Conservation (phyloP, 2,113 vertebrate genomes). For the Carollia perspicillata region DNA sequence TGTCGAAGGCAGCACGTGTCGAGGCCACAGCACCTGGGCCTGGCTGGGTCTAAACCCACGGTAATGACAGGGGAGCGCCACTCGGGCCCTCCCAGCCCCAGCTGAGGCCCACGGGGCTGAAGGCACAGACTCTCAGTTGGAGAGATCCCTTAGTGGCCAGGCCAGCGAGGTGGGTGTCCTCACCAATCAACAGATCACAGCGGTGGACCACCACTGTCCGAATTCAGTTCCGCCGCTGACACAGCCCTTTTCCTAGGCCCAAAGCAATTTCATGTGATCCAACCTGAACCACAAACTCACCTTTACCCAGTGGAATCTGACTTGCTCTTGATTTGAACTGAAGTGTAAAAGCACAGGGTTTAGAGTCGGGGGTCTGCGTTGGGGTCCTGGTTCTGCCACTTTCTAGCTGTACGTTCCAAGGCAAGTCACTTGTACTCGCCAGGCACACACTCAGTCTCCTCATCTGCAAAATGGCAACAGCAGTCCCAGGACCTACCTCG, state of each 20-base stretch:
- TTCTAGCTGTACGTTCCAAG: not conserved
- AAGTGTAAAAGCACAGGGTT: not conserved
- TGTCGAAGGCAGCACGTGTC: rapidly evolving
- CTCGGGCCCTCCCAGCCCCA: no score
- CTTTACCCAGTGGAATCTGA: not conserved
- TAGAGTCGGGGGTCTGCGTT: not conserved
- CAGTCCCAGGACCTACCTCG: not conserved
- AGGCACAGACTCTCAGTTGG: rapidly evolving
- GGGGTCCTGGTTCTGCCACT: not conserved
- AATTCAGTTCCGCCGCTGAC: not conserved
- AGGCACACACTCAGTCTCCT: not conserved
- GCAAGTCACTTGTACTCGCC: not conserved
- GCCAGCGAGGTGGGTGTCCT: not conserved
- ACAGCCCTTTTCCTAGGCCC: not conserved
- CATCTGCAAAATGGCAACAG: not conserved
- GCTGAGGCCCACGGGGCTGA: not conserved
- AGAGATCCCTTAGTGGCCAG: not conserved
- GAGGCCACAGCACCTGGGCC: not conserved
- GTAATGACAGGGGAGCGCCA: rapidly evolving
- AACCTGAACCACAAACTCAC: not conserved
- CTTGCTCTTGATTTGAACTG: not conserved
- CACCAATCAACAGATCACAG: not conserved
- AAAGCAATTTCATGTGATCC: not conserved
- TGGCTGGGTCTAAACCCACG: not conserved
- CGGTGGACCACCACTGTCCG: no score